Conservation (phyloP, 2,888 invertebrate genomes). For the Gymnocheta viridis region DNA sequence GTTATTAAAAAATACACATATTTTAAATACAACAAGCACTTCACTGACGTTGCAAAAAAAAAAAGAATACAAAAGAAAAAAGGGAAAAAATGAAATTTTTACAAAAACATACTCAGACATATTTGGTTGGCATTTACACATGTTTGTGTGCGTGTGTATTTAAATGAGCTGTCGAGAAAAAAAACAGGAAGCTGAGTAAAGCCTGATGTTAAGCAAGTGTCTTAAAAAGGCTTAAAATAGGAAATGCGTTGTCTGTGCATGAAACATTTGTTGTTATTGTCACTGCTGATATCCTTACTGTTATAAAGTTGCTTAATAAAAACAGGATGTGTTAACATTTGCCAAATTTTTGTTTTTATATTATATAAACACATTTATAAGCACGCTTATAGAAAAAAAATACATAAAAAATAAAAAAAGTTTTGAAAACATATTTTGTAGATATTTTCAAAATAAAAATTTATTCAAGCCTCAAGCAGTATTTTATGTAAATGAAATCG, state of each 20-base stretch:
- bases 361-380: neutral
- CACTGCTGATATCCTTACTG: constrained; percentile 12
- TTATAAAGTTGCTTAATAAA: constrained; percentile 8
- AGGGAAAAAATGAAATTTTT: constrained; percentile 33
- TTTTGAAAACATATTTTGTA: constrained; percentile 29
- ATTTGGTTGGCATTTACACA: neutral
- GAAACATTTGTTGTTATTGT: constrained; percentile 36
- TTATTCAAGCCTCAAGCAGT: constrained; percentile 15
- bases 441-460: constrained; percentile 6
- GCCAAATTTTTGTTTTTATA: constrained; percentile 48
- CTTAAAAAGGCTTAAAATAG: constrained; percentile 68
- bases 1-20: constrained; percentile 16
- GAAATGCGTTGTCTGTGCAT: constrained; percentile 67
- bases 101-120: neutral
- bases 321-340: constrained; percentile 60
- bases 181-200: constrained; percentile 47
- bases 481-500: neutral
- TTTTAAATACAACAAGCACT: constrained; percentile 35
- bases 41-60: neutral
- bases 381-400: neutral
- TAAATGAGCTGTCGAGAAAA: neutral
- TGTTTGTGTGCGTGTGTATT: neutral
- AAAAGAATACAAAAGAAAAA: neutral
- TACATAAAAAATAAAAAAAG: neutral
- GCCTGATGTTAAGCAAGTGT: constrained; percentile 69